A percentile compares a stretch with the other conserved stretches of the same genome.
Conservation (phyloP, 2,797 vertebrate genomes). For the Acipenser ruthenus region DNA sequence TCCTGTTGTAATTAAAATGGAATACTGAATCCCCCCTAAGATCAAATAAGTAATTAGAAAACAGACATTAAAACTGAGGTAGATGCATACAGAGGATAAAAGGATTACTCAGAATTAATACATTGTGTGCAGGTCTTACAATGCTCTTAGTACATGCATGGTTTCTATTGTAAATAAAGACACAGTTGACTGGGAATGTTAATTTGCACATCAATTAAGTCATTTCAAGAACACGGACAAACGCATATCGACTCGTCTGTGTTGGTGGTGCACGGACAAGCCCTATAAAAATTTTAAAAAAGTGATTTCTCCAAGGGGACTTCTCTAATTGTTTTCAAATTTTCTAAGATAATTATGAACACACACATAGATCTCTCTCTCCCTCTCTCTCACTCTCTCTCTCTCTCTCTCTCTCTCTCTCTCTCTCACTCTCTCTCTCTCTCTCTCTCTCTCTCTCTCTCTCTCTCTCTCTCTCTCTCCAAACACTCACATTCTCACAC, state of each 20-base stretch:
- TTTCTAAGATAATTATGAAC: not conserved
- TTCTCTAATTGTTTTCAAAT: too few relatives aligned
- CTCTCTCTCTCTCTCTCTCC: not conserved
- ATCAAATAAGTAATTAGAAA: not conserved
- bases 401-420: not conserved
- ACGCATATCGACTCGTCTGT: not conserved
- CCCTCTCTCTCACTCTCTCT: not conserved
- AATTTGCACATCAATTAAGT: not conserved
- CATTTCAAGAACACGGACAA: not conserved
- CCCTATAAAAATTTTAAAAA: too few relatives aligned
- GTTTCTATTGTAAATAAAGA: too few relatives aligned
- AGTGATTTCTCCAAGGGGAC: too few relatives aligned
- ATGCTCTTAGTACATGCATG: too few relatives aligned
- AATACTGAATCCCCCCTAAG: too few relatives aligned
- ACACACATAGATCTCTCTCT: not conserved
- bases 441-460: not conserved
- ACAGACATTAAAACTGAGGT: not conserved
- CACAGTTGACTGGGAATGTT: not conserved
- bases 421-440: not conserved
- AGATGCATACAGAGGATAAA: too few relatives aligned
- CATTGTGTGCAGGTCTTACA: too few relatives aligned
- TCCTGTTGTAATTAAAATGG: too few relatives aligned
- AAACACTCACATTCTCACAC: not conserved
- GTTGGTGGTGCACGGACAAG: too few relatives aligned
- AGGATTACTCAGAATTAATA: too few relatives aligned